Percentiles rank a stretch among this genome's conserved stretches.
Conservation (phyloP, 2,113 vertebrate species). For the Gobius niger region DNA sequence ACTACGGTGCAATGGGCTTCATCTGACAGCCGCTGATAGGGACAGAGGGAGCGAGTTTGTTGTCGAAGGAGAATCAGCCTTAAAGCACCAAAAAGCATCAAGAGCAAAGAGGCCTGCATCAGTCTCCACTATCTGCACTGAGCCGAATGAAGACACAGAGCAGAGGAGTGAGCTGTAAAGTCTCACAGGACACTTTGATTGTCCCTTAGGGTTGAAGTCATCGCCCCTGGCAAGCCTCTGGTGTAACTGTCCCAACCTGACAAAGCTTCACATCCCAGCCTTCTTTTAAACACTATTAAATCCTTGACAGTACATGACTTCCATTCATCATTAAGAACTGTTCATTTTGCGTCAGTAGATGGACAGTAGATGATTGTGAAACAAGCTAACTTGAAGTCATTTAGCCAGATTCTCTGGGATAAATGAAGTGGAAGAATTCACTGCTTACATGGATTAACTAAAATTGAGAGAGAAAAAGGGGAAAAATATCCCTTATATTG, state of each 20-base stretch:
- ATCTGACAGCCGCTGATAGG: constrained; percentile 56
- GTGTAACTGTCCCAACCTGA: constrained; percentile 34
- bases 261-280: no score
- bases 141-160: constrained; percentile 36
- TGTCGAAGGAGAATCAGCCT: constrained; percentile 47
- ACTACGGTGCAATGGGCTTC: constrained; percentile 31
- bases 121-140: constrained; percentile 2
- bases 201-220: constrained; percentile 38
- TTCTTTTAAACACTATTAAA: no score
- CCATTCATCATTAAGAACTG: no score
- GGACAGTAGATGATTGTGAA: no score
- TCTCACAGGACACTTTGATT: constrained; percentile 8
- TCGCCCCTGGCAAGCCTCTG: constrained; percentile 38
- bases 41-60: constrained; percentile 21
- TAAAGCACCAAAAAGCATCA: constrained; percentile 26
- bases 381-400: no score
- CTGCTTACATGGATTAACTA: no score
- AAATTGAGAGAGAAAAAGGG: no score
- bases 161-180: constrained; percentile 5
- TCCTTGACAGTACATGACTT: no score
- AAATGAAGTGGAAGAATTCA: no score
- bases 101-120: constrained; percentile 48
- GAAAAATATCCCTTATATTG: no score
- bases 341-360: no score
- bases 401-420: no score